Conservation (phyloP, 2,888 invertebrate species). For the Nudaria mundana region DNA sequence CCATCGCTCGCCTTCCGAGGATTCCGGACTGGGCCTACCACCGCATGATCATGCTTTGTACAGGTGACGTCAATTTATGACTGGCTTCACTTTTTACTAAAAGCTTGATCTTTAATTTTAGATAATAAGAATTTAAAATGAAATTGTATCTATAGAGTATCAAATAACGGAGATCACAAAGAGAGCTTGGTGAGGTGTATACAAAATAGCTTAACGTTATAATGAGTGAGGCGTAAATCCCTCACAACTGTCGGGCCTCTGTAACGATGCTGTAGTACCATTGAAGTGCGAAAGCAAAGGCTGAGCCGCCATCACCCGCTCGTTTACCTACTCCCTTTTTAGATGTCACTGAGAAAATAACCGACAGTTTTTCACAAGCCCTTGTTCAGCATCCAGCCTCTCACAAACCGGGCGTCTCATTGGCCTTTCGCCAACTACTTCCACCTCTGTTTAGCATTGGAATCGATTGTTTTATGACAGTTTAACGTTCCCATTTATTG, state of each 20-base stretch:
- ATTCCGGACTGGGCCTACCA: constrained; percentile 96
- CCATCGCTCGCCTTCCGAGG: constrained; percentile 94
- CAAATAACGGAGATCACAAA: constrained; percentile 2
- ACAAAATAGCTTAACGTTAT: constrained; percentile 30
- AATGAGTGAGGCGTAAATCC: constrained; percentile 57
- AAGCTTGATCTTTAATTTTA: constrained; percentile 8
- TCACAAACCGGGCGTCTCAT: constrained; percentile 53
- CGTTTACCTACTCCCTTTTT: constrained; percentile 66
- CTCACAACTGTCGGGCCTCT: constrained; percentile 44
- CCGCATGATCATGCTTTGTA: constrained; percentile 83
- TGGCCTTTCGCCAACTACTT: constrained; percentile 67
- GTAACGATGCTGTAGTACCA: constrained; percentile 57
- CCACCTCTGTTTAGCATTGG: constrained; percentile 63
- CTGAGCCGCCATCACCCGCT: constrained; percentile 60
- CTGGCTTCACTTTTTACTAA: constrained; percentile 29
- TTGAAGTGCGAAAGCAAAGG: constrained; percentile 62
- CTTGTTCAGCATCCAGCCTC: constrained; percentile 49
- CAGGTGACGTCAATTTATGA: constrained; percentile 79
- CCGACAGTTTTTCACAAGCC: constrained; percentile 51
- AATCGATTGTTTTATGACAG: constrained; percentile 71
- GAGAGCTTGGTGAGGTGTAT: constrained; percentile 15
- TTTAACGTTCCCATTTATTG: constrained; percentile 66
- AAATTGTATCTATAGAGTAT: neutral
- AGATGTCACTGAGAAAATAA: constrained; percentile 60
- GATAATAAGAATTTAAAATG: neutral